Evolutionary conservation across 2,888 invertebrate species (phyloP).

Genomic region (Eremobia ochroleuca): DNA sequence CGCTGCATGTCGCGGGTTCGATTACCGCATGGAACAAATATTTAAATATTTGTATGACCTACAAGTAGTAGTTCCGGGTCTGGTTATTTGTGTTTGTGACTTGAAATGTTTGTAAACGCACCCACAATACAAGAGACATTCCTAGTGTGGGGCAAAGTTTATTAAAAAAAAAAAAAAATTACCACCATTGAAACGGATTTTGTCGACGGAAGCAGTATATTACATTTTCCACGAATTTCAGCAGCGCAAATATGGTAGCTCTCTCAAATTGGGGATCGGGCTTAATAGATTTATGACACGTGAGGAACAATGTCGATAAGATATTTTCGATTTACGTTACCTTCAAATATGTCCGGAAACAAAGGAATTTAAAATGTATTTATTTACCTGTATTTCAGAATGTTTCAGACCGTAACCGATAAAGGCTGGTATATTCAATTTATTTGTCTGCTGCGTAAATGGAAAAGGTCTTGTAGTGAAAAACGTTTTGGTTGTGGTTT

Average conservation of each 20-base stretch:
- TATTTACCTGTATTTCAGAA: constrained; percentile 15
- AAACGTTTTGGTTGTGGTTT: neutral
- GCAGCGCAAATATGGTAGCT: neutral
- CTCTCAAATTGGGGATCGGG: neutral
- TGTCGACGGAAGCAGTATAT: neutral
- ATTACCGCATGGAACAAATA: too few species aligned
- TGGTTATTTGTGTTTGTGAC: too few species aligned
- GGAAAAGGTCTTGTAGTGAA: neutral
- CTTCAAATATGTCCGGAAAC: constrained; percentile 8
- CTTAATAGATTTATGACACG: constrained; percentile 21
- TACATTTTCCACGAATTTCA: constrained; percentile 6
- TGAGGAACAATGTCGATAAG: constrained; percentile 21
- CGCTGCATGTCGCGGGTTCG: too few species aligned
- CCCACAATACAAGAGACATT: too few species aligned
- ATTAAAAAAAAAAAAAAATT: too few species aligned
- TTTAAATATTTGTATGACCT: too few species aligned
- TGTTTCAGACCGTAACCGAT: constrained; percentile 2
- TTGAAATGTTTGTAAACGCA: too few species aligned
- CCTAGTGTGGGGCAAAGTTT: too few species aligned
- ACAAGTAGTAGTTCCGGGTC: too few species aligned
- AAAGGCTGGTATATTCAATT: neutral
- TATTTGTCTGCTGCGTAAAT: constrained; percentile 1
- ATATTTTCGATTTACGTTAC: constrained; percentile 23
- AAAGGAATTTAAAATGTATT: constrained; percentile 15
- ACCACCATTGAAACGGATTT: neutral